A percentile compares a stretch with the other conserved stretches of the same genome.
Conservation (phyloP, 2,797 vertebrate species). For the Coregonus ussuriensis region DNA sequence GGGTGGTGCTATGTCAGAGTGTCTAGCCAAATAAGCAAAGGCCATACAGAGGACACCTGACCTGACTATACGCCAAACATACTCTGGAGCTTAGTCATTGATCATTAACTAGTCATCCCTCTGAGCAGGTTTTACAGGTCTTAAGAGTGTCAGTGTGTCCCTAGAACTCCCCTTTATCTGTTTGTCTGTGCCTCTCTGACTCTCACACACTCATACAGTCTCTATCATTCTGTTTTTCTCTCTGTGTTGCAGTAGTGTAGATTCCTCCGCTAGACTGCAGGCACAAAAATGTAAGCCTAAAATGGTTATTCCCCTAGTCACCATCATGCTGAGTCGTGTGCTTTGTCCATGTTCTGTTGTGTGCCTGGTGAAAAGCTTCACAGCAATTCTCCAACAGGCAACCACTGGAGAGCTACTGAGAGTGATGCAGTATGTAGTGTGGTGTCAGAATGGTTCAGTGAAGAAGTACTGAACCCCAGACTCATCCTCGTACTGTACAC, state of each 20-base stretch:
- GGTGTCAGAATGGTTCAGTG: slow-evolving; percentile 49
- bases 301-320: no score
- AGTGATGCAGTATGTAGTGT: slow-evolving; percentile 37
- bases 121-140: not conserved
- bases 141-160: not conserved
- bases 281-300: no score
- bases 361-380: slow-evolving; percentile 20
- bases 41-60: not conserved
- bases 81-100: not conserved
- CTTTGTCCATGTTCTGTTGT: no score
- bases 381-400: no score
- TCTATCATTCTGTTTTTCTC: no score
- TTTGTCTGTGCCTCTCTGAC: not conserved
- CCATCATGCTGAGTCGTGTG: no score
- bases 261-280: no score
- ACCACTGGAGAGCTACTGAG: not conserved
- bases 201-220: not conserved
- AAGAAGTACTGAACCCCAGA: slow-evolving; percentile 37
- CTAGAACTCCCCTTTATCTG: not conserved
- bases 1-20: not conserved
- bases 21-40: not conserved
- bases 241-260: no score
- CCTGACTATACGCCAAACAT: not conserved
- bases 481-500: slow-evolving; percentile 34
- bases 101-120: not conserved